Evolutionary conservation across 1,140 invertebrate species (phyloP).

Genomic region (Zaprionus gabonicus): DNA sequence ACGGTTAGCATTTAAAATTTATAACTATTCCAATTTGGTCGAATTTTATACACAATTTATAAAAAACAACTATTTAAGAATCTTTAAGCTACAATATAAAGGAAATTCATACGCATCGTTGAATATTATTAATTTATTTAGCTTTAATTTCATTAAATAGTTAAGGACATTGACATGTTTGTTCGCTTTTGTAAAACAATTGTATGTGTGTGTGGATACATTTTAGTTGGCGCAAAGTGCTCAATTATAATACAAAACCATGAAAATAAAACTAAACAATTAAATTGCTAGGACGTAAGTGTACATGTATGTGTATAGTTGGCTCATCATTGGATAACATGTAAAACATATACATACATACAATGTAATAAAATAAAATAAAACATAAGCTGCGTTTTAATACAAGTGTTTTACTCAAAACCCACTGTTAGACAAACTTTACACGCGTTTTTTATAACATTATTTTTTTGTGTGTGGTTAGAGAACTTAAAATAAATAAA

Average conservation of each 20-base stretch:
- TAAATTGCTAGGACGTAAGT: conserved; percentile 77
- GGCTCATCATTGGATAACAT: conserved; percentile 54
- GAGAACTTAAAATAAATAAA: conserved; percentile 74
- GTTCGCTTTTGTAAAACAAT: conserved; percentile 69
- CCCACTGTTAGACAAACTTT: conserved; percentile 65
- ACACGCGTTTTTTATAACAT: conserved; percentile 31
- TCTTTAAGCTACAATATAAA: not conserved
- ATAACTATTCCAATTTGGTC: too few relatives aligned
- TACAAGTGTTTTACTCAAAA: conserved; percentile 65
- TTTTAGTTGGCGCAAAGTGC: conserved; percentile 59
- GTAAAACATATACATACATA: conserved; percentile 46
- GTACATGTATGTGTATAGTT: conserved; percentile 38
- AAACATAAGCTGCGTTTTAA: conserved; percentile 68
- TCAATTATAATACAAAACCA: conserved; percentile 46
- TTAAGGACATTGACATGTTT: conserved; percentile 81
- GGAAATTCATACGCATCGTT: conserved; percentile 1
- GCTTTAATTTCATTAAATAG: conserved; percentile 80
- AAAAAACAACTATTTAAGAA: too few relatives aligned
- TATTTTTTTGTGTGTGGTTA: conserved; percentile 52
- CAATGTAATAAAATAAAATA: conserved; percentile 15
- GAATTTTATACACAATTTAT: too few relatives aligned
- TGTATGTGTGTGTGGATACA: conserved; percentile 36
- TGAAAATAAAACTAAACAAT: conserved; percentile 76
- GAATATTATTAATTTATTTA: conserved; percentile 79
- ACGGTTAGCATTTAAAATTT: not conserved